Conservation (phyloP, 2,888 invertebrate species). For the Eilema sororculum region DNA sequence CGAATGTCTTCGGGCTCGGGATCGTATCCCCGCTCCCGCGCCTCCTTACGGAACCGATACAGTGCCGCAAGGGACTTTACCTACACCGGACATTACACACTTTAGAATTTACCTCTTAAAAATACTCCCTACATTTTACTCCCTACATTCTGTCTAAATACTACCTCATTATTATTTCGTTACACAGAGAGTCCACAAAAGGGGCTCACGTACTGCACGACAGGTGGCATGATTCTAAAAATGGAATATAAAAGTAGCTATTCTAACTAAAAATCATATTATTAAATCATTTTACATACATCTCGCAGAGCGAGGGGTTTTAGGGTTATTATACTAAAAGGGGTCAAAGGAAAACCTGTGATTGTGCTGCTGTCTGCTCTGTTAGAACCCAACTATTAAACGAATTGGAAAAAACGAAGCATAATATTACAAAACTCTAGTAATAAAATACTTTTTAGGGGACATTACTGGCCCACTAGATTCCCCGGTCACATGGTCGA, state of each 20-base stretch:
- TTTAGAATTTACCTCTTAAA: background rate
- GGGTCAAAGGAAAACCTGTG: background rate
- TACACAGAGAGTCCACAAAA: slow-evolving; percentile 7
- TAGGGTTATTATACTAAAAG: background rate
- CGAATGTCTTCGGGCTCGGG: no score
- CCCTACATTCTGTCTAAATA: slow-evolving; percentile 4
- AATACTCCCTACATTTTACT: no score
- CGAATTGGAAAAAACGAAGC: no score
- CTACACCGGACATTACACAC: slow-evolving; percentile 2
- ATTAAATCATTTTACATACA: slow-evolving; percentile 35
- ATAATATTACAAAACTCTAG: background rate
- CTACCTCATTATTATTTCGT: slow-evolving; percentile 13
- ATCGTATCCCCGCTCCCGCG: no score
- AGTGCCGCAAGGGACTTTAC: no score
- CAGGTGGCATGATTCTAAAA: slow-evolving; percentile 31
- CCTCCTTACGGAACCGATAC: no score
- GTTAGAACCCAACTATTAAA: background rate
- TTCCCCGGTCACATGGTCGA: no score
- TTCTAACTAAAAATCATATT: slow-evolving; percentile 27
- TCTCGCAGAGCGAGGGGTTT: background rate
- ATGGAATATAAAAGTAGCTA: slow-evolving; percentile 20
- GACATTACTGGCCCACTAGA: background rate
- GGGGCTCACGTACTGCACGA: slow-evolving; percentile 29
- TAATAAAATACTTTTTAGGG: background rate
- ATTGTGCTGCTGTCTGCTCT: background rate